Base-by-base conservation (phyloP, 2,888 invertebrate species). In the Yponomeuta sedellus region DNA sequence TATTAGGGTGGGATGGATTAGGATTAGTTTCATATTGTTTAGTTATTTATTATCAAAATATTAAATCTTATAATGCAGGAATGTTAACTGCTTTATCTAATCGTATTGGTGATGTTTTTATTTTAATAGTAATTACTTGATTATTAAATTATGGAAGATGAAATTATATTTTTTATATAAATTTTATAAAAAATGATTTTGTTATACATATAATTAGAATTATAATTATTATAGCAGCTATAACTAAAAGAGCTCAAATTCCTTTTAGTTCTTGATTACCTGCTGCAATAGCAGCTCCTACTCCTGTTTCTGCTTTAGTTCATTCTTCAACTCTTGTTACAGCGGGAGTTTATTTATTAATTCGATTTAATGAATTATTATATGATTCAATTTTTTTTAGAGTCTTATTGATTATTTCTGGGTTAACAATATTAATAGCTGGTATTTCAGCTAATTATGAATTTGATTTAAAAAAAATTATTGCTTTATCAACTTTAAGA, bases 301-400 rank as follows among this genome's bases (percentile, higher is more conserved):
- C 95, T 0, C 95, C 95, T 11, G 93, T 95, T 67, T 95, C 95
- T n/a, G 92, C 95, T 68, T 92, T 95, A 85, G 95, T 82, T 61
- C 95, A 96, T 92, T 96, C 95, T 70, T 96, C 95, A 5, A 96
- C 95, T 70, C 92, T 96, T 80, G 95, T 96, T 0, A 96, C 95
- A 12, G 95, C 95, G 0, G 95, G 95, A 0, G 92, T 95, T 76
- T 95, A 94, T 92, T 91, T 95, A 83, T 83, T 95, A 82, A 94
- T 95, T 92, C 95, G 94, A 0, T 94, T 94, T 92, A 92, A 89
- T 87, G 68, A 77, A 73, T 80, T 92, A 80, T 86, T 93, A 76
- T 57, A 73, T 20, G 73, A 77, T 76, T 81, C 76, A 67, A 76
- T 80, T 73, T 79, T 92, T 78, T 79, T 86, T 68, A 83, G 83